Evolutionary conservation across 1,140 invertebrate species (phyloP).

Genomic region (Meloidogyne exigua): DNA sequence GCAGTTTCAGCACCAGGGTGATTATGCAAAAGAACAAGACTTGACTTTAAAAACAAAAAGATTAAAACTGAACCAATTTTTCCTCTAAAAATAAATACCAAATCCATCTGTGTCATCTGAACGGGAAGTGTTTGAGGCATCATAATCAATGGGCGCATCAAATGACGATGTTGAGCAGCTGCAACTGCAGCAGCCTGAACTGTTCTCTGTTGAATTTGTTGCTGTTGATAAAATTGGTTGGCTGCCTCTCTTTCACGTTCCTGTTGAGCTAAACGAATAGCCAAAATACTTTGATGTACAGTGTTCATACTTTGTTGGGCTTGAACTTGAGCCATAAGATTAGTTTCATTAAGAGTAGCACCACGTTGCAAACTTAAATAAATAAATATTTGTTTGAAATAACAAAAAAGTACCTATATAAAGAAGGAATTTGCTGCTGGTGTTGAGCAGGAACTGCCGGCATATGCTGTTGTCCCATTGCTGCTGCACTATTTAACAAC

Average conservation of each 20-base stretch:
- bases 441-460: slow-evolving; percentile 8
- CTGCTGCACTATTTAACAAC: slow-evolving; percentile 26
- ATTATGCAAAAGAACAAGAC: slow-evolving; percentile 9
- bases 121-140: neutral
- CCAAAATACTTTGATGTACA: slow-evolving; percentile 27
- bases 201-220: slow-evolving; percentile 31
- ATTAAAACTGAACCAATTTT: neutral
- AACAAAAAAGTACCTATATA: neutral
- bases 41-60: slow-evolving; percentile 3
- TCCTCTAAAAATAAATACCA: neutral
- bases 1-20: slow-evolving; percentile 7
- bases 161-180: slow-evolving; percentile 20
- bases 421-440: slow-evolving; percentile 13
- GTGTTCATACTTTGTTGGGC: slow-evolving; percentile 19
- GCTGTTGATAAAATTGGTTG: slow-evolving; percentile 41
- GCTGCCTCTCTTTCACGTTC: slow-evolving; percentile 32
- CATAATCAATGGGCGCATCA: slow-evolving; percentile 27
- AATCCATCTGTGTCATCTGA: slow-evolving; percentile 6
- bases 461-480: slow-evolving; percentile 26
- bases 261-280: slow-evolving; percentile 32
- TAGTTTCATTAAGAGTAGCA: neutral
- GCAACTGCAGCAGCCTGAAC: slow-evolving; percentile 28
- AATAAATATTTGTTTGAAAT: neutral
- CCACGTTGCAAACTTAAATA: slow-evolving; percentile 13
- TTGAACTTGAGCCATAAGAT: slow-evolving; percentile 5